Evolutionary conservation across 2,797 vertebrate genomes (phyloP), one percentile per base, ranked within the genome.

Genomic region (Cynodonichthys magdalenae): DNA sequence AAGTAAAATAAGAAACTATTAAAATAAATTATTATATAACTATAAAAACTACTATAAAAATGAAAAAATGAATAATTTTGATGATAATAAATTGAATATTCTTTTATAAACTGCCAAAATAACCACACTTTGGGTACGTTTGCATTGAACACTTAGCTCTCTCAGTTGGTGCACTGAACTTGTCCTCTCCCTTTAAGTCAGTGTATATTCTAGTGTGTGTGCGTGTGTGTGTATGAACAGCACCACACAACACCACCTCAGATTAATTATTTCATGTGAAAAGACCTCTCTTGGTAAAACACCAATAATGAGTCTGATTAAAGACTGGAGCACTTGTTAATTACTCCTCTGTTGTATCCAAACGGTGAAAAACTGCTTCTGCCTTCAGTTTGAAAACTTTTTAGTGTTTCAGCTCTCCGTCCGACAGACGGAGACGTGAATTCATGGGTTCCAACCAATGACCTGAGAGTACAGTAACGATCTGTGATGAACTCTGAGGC

Each of bases 261-360:
- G 75, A 89, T 89, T 82, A 85, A 89, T 88, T 63, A 71, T 81
- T 72, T 86, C 74, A 59, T 63, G 36, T 53, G 55, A 28, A 81
- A 85, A 77, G 53, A 70, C 62, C 41, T 74, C 65, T 84, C 59
- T 62, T 61, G 71, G 75, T 84, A 71, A 82, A 77, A 82, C 58
- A 67, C 76, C 66, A 79, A 75, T 85, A 85, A 85, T 85, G 83
- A 84, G 53, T 78, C 63, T 87, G 82, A 86, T 89, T 84, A 86
- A 84, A 81, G 69, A 67, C 77, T 24, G 52, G 64, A 64, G 46
- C 59, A 75, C 62, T 84, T 74, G 76, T 83, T 89, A 84, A 90
- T 87, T 83, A 83, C 63, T 56, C 56, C 47, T 66, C 67, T 63
- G 53, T 71, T 74, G 74, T 34, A 46, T 63, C 63, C 69, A 52